Evolutionary conservation across 2,797 vertebrate genomes (phyloP).

Genomic region (Diceros bicornis): DNA sequence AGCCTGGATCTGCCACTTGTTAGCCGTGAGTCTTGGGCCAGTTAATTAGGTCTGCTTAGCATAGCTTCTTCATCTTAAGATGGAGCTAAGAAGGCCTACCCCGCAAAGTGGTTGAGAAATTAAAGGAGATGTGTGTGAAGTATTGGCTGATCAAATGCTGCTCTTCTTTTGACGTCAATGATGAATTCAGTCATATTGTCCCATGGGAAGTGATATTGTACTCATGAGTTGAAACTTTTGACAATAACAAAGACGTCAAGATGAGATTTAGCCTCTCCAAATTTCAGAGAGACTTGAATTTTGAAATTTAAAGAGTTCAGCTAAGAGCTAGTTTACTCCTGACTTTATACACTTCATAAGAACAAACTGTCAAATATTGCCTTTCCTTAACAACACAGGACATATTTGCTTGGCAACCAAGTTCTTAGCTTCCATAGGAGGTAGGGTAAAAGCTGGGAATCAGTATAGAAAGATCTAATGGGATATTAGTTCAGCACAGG

Average conservation of each 20-base stretch:
- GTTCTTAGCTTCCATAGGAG: slow-evolving; percentile 28
- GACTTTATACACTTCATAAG: slow-evolving; percentile 64
- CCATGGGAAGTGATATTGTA: background rate
- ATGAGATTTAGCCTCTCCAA: slow-evolving; percentile 19
- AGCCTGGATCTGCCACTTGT: slow-evolving; percentile 42
- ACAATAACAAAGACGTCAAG: slow-evolving; percentile 38
- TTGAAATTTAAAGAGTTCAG: slow-evolving; percentile 66
- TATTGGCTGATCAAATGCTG: background rate
- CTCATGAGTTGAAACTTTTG: slow-evolving; percentile 59
- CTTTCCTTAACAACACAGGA: slow-evolving; percentile 49
- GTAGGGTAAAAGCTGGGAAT: background rate
- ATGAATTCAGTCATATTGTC: slow-evolving; percentile 13
- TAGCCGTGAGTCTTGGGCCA: slow-evolving; percentile 29
- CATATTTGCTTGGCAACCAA: slow-evolving; percentile 27
- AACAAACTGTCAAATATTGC: slow-evolving; percentile 5
- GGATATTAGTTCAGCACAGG: background rate
- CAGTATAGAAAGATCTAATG: slow-evolving; percentile 34
- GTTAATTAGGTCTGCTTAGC: slow-evolving; percentile 44
- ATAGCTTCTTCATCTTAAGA: slow-evolving; percentile 32
- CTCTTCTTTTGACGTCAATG: slow-evolving; percentile 46
- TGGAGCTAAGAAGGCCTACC: background rate
- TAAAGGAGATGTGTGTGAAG: background rate
- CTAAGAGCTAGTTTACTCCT: slow-evolving; percentile 6
- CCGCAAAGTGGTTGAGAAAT: background rate
- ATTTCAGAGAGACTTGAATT: slow-evolving; percentile 58